These are phyloP conservation scores for Callinectes sapidus DNA, from an alignment of 2,888 invertebrate genomes.

Conservation along the genomic window DNA sequence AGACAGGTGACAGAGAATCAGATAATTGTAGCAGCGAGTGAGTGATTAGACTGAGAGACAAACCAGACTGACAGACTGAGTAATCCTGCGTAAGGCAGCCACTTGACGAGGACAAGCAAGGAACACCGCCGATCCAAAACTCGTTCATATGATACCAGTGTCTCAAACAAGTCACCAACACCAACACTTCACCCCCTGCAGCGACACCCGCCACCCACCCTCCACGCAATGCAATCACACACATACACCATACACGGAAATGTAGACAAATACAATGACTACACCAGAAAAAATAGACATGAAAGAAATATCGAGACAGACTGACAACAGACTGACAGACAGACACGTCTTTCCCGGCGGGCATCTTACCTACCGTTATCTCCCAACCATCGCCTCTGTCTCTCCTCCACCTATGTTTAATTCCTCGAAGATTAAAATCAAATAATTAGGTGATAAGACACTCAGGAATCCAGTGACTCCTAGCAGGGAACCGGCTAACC, in stretches of 20 bases:
- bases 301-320: not conserved
- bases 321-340: not conserved
- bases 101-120: not conserved
- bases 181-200: not conserved
- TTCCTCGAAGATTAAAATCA: conserved; percentile 4
- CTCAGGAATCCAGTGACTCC: not conserved
- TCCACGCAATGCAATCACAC: not conserved
- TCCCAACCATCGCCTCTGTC: not conserved
- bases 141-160: not conserved
- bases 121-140: not conserved
- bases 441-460: conserved; percentile 21
- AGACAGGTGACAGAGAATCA: not conserved
- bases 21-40: not conserved
- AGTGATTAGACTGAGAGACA: not conserved
- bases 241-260: not conserved
- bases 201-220: not conserved
- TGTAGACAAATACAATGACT: not conserved
- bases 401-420: conserved; percentile 7
- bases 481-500: not conserved
- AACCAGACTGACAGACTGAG: not conserved
- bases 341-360: not conserved
- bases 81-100: not conserved
- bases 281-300: not conserved
- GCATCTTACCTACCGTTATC: not conserved
- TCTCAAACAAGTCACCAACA: not conserved